phyloP scores from a whole-genome alignment of 64 coral and sea anemone species.

The Anthopleura sola region DNA sequence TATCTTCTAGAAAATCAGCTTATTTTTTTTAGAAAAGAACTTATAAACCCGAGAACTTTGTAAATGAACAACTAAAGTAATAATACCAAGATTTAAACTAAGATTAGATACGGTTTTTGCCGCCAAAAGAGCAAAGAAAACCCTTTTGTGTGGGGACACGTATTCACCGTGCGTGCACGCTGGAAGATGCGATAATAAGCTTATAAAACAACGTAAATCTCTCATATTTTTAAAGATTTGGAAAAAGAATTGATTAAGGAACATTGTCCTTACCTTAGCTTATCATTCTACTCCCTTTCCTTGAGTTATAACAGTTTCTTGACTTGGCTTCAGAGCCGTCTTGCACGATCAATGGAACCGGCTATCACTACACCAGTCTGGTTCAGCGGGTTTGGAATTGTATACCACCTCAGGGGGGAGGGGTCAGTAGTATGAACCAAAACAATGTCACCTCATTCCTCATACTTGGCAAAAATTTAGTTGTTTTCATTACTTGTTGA shows the following conservation, averaged over 20 bases:
- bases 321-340: background rate
- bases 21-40: no score
- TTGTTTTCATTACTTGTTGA: no score
- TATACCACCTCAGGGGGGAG: background rate
- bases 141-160: background rate
- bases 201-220: no score
- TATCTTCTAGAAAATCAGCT: no score
- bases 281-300: background rate
- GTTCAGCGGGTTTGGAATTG: background rate
- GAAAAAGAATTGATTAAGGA: background rate
- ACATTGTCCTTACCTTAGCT: background rate
- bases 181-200: no score
- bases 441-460: no score
- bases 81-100: no score
- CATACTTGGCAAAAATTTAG: no score
- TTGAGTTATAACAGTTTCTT: background rate
- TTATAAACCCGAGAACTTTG: no score
- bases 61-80: no score
- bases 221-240: background rate
- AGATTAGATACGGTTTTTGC: background rate
- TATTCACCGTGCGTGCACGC: background rate
- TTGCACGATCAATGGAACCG: background rate
- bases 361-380: background rate
- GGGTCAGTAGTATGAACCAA: background rate
- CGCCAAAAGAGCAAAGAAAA: background rate